Conservation (phyloP, 1,140 invertebrate genomes). For the Gryon sp. region DNA sequence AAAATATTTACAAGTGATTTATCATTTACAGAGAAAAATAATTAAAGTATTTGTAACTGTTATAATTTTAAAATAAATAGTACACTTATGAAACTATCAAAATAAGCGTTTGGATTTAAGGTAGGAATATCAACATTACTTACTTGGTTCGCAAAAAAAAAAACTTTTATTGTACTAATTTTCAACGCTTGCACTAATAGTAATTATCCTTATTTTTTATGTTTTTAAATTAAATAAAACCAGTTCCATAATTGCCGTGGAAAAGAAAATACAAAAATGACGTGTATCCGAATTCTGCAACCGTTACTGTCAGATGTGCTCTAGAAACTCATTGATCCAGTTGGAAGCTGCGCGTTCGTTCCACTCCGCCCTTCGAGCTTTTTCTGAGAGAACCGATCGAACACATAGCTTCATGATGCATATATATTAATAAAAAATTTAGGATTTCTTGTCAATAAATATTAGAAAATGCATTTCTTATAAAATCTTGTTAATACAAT, state of each 20-base stretch:
- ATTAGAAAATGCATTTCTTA: too few species aligned
- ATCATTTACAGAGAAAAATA: too few species aligned
- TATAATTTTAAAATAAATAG: neutral
- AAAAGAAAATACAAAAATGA: constrained; percentile 57
- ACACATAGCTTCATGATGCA: constrained; percentile 36
- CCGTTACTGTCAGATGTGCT: constrained; percentile 60
- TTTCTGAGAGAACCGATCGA: constrained; percentile 50
- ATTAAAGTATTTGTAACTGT: too few species aligned
- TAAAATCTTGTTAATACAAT: too few species aligned
- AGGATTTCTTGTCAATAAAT: too few species aligned
- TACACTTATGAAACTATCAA: neutral
- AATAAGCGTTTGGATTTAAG: neutral
- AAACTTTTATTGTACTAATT: constrained; percentile 33
- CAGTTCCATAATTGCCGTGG: constrained; percentile 14
- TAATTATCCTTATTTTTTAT: constrained; percentile 13
- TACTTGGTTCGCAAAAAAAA: constrained; percentile 33
- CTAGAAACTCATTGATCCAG: constrained; percentile 66
- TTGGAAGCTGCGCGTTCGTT: constrained; percentile 65
- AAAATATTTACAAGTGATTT: too few species aligned
- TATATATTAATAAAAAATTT: constrained; percentile 6
- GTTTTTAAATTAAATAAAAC: constrained; percentile 17
- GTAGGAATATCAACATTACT: constrained; percentile 25
- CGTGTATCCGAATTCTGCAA: constrained; percentile 48
- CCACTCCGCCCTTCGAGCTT: constrained; percentile 58
- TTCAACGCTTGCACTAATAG: constrained; percentile 16